Evolutionary conservation across 2,113 vertebrate genomes (phyloP).

Genomic region (Carlito syrichta): DNA sequence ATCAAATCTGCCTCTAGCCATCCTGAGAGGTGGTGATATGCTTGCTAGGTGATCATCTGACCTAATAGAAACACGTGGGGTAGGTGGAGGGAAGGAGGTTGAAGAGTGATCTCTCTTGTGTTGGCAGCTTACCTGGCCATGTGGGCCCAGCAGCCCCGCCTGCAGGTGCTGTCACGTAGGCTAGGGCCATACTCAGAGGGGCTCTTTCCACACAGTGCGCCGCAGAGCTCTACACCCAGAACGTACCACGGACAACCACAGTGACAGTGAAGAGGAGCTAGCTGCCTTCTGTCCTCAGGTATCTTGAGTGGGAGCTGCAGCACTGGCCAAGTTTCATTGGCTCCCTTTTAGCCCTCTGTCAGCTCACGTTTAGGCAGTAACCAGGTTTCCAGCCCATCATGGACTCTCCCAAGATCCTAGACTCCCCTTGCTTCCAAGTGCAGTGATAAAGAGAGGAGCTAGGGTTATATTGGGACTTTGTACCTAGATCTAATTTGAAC

Average conservation of each 20-base stretch:
- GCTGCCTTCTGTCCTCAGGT: slow-evolving; percentile 96
- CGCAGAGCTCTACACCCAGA: slow-evolving; percentile 81
- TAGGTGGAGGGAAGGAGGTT: not conserved
- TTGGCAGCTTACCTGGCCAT: not conserved
- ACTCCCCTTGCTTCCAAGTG: not conserved
- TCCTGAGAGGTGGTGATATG: not conserved
- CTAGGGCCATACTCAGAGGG: not conserved
- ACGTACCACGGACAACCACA: slow-evolving; percentile 77
- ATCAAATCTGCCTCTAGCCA: not conserved
- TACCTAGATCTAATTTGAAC: not conserved
- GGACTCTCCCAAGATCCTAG: not conserved
- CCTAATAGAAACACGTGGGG: not conserved
- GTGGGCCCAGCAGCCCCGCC: not conserved
- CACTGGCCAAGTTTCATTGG: not conserved
- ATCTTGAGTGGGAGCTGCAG: not conserved
- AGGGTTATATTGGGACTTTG: not conserved
- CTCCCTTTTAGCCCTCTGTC: not conserved
- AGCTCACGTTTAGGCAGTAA: not conserved
- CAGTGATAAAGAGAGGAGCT: not conserved
- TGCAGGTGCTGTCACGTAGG: not conserved
- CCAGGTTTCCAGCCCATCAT: not conserved
- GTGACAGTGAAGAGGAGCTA: slow-evolving; percentile 95
- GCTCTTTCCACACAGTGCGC: slow-evolving; percentile 75
- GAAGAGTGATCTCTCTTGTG: not conserved
- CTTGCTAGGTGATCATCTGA: not conserved